Evolutionary conservation across 2,888 invertebrate species (phyloP).

Genomic region (Allolobophora icterica): DNA sequence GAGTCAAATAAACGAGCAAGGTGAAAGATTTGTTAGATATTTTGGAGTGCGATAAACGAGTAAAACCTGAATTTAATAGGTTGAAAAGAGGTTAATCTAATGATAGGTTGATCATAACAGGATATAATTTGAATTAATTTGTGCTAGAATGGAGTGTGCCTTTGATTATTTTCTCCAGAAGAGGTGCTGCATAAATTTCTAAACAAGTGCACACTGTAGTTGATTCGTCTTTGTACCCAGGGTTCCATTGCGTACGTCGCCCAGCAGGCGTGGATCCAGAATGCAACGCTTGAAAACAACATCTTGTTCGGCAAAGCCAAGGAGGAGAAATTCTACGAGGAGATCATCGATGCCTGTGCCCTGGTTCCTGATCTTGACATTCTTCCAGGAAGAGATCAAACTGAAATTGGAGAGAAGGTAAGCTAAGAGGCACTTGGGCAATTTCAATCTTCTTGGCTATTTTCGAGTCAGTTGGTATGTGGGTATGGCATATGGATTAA

Average conservation of each 20-base stretch:
- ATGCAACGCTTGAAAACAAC: conserved; percentile 67
- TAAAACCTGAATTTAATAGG: no score
- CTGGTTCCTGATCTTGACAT: conserved; percentile 43
- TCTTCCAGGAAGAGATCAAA: conserved; percentile 44
- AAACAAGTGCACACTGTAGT: neutral
- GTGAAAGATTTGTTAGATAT: neutral
- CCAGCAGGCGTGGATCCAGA: conserved; percentile 69
- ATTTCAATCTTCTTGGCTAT: neutral
- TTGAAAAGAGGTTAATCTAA: no score
- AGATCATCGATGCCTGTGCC: conserved; percentile 43
- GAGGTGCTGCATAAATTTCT: neutral
- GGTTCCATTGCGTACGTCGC: conserved; percentile 55
- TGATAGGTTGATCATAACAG: no score
- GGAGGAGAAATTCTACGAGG: conserved; percentile 49
- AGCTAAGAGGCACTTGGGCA: neutral
- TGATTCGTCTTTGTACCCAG: conserved; percentile 36
- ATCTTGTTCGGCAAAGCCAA: conserved; percentile 66
- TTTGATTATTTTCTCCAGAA: no score
- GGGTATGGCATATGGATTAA: neutral
- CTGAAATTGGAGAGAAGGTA: conserved; percentile 52
- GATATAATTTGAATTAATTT: no score
- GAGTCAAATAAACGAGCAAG: no score
- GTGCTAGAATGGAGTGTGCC: no score
- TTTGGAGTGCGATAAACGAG: neutral
- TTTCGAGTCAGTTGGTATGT: neutral